Conservation (phyloP, 2,888 invertebrate genomes). For the Dusona sp. region DNA sequence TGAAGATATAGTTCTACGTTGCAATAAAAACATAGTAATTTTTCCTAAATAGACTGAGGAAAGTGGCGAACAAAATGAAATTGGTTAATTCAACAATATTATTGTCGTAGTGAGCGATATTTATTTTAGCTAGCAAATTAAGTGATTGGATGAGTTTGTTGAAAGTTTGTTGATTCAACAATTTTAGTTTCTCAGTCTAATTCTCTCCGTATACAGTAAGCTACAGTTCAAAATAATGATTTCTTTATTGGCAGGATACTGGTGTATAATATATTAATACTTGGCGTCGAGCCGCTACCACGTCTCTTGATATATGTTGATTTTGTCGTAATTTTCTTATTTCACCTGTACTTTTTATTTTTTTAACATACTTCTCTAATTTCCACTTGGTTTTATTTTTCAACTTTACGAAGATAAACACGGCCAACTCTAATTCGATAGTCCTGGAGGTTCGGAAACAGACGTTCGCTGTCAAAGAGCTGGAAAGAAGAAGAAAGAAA, state of each 20-base stretch:
- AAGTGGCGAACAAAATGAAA: no score
- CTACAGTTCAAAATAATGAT: not conserved
- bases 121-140: no score
- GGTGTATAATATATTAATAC: not conserved
- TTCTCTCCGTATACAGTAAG: not conserved
- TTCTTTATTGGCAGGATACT: not conserved
- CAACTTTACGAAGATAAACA: conserved; percentile 21
- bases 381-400: not conserved
- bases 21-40: no score
- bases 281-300: no score
- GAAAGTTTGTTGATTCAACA: no score
- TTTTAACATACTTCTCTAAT: not conserved
- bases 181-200: not conserved
- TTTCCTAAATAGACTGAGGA: no score
- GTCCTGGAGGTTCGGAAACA: conserved; percentile 37
- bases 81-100: no score
- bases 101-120: no score
- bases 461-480: conserved; percentile 50
- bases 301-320: no score
- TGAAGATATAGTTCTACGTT: no score
- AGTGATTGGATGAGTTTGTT: no score
- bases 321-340: not conserved
- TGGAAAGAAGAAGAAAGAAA: conserved; percentile 33
- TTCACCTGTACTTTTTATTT: not conserved
- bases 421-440: conserved; percentile 54